phyloP scores from a whole-genome alignment of 1,140 invertebrate species.

The Saccostrea cuccullata region DNA sequence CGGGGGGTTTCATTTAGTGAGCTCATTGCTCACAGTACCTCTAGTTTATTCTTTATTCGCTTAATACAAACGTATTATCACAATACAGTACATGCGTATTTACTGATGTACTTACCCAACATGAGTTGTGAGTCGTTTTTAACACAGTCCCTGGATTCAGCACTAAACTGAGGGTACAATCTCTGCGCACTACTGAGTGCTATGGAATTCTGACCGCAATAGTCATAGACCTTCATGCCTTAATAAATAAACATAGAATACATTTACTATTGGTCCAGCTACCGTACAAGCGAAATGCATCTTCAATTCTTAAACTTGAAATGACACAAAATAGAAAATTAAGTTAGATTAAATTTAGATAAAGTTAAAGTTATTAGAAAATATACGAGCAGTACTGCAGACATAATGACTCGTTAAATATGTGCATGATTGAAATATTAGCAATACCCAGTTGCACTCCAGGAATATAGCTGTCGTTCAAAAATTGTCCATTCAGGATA shows the following conservation, averaged over 20 bases:
- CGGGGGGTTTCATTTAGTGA: no score
- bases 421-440: not conserved
- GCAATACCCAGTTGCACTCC: slow-evolving; percentile 73
- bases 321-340: no score
- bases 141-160: slow-evolving; percentile 57
- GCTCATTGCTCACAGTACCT: no score
- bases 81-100: no score
- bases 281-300: no score
- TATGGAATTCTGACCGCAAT: slow-evolving; percentile 60
- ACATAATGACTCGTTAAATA: not conserved
- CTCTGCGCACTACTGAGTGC: slow-evolving; percentile 59
- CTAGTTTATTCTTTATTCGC: no score
- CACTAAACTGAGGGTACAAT: slow-evolving; percentile 64
- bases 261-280: no score
- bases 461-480: slow-evolving; percentile 72
- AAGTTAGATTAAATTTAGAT: no score
- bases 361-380: no score
- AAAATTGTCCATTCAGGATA: slow-evolving; percentile 62
- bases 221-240: slow-evolving; percentile 72
- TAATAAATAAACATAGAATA: not conserved
- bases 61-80: no score
- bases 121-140: slow-evolving; percentile 57
- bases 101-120: slow-evolving; percentile 60
- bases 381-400: no score
- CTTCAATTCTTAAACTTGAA: no score